Percentiles rank a stretch among this genome's conserved stretches.
phyloP scores from a whole-genome alignment of 2,888 invertebrate species.

The Bellardia pandia region DNA sequence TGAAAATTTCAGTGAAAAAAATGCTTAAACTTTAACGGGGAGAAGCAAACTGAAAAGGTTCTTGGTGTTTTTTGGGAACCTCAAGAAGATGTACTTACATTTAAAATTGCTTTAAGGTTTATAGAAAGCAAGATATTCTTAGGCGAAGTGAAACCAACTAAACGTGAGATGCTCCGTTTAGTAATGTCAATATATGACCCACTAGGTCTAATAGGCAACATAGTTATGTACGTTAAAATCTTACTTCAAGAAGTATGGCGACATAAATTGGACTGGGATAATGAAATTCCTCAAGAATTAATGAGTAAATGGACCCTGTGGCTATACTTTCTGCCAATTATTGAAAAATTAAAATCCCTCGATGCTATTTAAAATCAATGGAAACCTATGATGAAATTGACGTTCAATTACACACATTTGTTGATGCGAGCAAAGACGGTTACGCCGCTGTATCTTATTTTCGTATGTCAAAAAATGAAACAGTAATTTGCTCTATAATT shows the following conservation, averaged over 20 bases:
- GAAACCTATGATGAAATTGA: constrained; percentile 19
- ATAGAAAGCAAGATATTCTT: constrained; percentile 33
- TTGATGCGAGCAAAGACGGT: constrained; percentile 43
- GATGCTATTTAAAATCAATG: constrained; percentile 31
- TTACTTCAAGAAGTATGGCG: constrained; percentile 54
- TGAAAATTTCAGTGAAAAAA: background rate
- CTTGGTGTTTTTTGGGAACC: too few species aligned
- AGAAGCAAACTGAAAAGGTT: too few species aligned
- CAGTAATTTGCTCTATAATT: background rate
- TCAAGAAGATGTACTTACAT: background rate
- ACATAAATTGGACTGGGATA: constrained; percentile 22
- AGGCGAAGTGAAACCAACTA: constrained; percentile 13
- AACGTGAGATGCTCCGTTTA: constrained; percentile 3
- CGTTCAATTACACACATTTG: constrained; percentile 40
- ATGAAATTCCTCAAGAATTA: constrained; percentile 32
- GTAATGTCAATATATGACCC: constrained; percentile 68
- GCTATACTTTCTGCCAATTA: constrained; percentile 30
- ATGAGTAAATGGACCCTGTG: constrained; percentile 46
- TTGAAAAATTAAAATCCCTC: constrained; percentile 47
- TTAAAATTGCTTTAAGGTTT: constrained; percentile 42
- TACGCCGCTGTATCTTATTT: constrained; percentile 28
- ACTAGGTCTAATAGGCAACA: constrained; percentile 52
- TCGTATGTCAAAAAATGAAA: too few species aligned
- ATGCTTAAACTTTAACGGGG: background rate
- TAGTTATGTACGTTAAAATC: constrained; percentile 59